These are phyloP conservation scores for Philopedon plagiatum DNA, from an alignment of 2,888 invertebrate species.

Conservation along the genomic window DNA sequence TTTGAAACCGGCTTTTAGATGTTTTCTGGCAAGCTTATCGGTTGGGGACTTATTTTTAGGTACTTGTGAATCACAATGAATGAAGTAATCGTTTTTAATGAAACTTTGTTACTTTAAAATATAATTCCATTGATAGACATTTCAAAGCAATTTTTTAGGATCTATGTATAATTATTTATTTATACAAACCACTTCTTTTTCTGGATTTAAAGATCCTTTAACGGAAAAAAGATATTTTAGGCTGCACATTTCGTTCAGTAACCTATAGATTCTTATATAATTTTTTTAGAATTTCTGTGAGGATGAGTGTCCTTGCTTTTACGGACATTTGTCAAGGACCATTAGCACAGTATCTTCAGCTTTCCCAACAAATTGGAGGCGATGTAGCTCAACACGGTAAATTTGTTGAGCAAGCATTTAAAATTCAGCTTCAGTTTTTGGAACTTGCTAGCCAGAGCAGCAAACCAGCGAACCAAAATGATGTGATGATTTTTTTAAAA, in stretches of 20 bases:
- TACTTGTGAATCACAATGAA: conserved; percentile 4
- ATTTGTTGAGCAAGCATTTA: conserved; percentile 86
- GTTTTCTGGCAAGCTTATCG: conserved; percentile 7
- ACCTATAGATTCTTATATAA: neutral
- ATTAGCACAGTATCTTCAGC: conserved; percentile 79
- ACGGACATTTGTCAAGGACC: conserved; percentile 82
- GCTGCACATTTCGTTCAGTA: neutral
- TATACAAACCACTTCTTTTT: too few species aligned
- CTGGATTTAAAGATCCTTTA: too few species aligned
- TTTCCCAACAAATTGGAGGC: conserved; percentile 87
- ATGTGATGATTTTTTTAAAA: conserved; percentile 80
- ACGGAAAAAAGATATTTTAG: too few species aligned
- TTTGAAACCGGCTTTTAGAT: neutral
- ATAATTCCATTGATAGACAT: neutral
- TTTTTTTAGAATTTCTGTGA: neutral
- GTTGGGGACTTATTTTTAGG: conserved; percentile 9
- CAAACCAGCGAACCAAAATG: conserved; percentile 81
- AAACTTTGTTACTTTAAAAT: neutral
- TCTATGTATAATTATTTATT: too few species aligned
- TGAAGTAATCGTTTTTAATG: conserved; percentile 12
- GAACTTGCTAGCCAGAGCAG: conserved; percentile 82
- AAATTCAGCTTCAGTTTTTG: conserved; percentile 87
- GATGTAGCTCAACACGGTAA: conserved; percentile 86
- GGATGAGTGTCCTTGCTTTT: conserved; percentile 84
- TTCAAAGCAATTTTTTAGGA: too few species aligned